Conservation (phyloP, 2,797 vertebrate species). For the Spinibarbus caldwelli region DNA sequence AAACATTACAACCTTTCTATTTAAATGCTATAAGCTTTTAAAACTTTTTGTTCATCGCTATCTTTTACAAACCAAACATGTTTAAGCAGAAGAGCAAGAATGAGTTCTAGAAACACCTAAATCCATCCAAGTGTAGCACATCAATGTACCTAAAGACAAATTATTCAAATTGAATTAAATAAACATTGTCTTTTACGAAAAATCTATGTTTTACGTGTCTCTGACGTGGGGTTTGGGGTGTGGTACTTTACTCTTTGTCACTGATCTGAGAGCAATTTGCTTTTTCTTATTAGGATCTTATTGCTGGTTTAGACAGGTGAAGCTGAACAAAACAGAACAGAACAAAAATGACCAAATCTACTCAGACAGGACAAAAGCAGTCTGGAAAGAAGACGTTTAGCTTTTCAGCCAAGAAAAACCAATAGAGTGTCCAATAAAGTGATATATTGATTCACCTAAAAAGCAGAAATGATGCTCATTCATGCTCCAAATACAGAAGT, state of each 20-base stretch:
- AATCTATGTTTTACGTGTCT: neutral
- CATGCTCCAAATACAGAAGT: neutral
- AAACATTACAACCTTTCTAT: neutral
- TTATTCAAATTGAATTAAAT: neutral
- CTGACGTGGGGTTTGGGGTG: conserved; percentile 5
- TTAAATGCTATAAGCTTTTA: neutral
- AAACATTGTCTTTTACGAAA: neutral
- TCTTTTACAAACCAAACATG: neutral
- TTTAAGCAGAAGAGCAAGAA: neutral
- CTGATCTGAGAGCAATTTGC: conserved; percentile 6
- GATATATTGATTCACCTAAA: conserved; percentile 8
- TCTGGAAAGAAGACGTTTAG: neutral
- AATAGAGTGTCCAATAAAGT: neutral
- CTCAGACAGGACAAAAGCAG: neutral
- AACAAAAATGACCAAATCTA: neutral
- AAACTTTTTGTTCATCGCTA: neutral
- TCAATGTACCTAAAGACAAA: neutral
- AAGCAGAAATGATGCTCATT: neutral
- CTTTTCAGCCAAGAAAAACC: neutral
- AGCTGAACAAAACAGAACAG: neutral
- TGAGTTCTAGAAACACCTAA: neutral
- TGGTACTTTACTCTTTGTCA: conserved; percentile 14
- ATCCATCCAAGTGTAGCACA: neutral
- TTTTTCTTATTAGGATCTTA: neutral
- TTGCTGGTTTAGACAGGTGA: conserved; percentile 5